A percentile compares a stretch with the other conserved stretches of the same genome.
Conservation (phyloP, 53 echinoderm and acorn worm genomes). For the Echinarachnius parma region DNA sequence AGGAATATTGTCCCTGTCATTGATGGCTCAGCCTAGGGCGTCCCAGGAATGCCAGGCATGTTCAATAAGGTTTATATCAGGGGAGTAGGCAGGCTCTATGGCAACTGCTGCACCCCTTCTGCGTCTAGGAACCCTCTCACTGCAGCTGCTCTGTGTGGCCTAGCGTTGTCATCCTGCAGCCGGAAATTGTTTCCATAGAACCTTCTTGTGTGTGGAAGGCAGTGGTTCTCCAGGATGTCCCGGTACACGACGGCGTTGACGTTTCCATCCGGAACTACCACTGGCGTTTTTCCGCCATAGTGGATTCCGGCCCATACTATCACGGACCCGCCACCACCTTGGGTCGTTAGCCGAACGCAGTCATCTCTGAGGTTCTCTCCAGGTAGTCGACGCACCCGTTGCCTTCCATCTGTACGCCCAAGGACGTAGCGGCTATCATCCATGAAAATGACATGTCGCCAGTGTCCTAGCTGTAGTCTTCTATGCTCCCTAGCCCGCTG, state of each 20-base stretch:
- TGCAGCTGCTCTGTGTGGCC: constrained; percentile 24
- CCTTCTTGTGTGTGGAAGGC: constrained; percentile 24
- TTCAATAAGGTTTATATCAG: constrained; percentile 20
- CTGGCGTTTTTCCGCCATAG: constrained; percentile 10
- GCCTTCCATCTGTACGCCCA: constrained; percentile 19
- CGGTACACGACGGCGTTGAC: constrained; percentile 36
- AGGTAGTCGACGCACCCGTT: not conserved
- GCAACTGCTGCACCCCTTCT: constrained; percentile 16
- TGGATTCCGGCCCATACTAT: not conserved
- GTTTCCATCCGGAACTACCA: constrained; percentile 31
- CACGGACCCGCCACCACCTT: constrained; percentile 26
- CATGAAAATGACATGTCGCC: constrained; percentile 30
- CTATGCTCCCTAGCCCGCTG: constrained; percentile 29
- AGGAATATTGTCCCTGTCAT: not conserved
- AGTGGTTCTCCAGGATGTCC: constrained; percentile 9
- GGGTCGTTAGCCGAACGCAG: constrained; percentile 6
- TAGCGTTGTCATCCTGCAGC: constrained; percentile 25
- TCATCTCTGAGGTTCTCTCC: constrained; percentile 6
- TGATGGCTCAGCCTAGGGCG: not conserved
- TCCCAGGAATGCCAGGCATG: constrained; percentile 18
- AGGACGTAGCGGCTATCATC: constrained; percentile 15
- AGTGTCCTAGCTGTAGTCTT: constrained; percentile 11
- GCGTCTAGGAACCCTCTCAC: constrained; percentile 8
- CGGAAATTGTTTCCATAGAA: constrained; percentile 13
- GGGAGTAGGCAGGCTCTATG: constrained; percentile 14